Percentiles rank a stretch among this genome's conserved stretches.
phyloP scores from a whole-genome alignment of 2,888 invertebrate species.

The Folsomia manolachei region DNA sequence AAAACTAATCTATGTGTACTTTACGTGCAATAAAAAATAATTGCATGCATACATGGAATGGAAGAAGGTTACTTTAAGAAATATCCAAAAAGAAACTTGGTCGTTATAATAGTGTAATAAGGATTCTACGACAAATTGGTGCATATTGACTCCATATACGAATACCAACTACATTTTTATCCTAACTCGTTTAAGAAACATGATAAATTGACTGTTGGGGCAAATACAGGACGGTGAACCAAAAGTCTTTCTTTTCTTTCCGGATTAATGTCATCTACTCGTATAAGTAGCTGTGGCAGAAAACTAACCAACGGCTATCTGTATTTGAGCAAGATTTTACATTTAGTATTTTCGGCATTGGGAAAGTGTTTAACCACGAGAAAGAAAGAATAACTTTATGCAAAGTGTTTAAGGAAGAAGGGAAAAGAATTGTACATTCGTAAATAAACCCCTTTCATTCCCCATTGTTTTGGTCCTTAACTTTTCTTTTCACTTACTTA shows the following conservation, averaged over 20 bases:
- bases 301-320: neutral
- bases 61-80: too few species aligned
- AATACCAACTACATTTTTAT: too few species aligned
- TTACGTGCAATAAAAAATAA: too few species aligned
- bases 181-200: too few species aligned
- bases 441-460: neutral
- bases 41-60: too few species aligned
- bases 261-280: neutral
- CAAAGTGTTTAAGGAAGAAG: too few species aligned
- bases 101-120: too few species aligned
- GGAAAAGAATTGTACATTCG: neutral
- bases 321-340: neutral
- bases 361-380: neutral
- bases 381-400: constrained; percentile 4
- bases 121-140: too few species aligned
- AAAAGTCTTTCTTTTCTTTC: neutral
- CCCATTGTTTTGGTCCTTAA: neutral
- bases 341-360: neutral
- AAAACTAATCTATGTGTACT: too few species aligned
- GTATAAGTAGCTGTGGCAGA: neutral
- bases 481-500: constrained; percentile 4
- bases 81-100: too few species aligned
- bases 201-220: too few species aligned
- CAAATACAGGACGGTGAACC: neutral
- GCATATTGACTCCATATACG: too few species aligned